Percentiles rank a stretch among this genome's conserved stretches.
phyloP scores from a whole-genome alignment of 2,888 invertebrate genomes.

The Lottia gigantea region DNA sequence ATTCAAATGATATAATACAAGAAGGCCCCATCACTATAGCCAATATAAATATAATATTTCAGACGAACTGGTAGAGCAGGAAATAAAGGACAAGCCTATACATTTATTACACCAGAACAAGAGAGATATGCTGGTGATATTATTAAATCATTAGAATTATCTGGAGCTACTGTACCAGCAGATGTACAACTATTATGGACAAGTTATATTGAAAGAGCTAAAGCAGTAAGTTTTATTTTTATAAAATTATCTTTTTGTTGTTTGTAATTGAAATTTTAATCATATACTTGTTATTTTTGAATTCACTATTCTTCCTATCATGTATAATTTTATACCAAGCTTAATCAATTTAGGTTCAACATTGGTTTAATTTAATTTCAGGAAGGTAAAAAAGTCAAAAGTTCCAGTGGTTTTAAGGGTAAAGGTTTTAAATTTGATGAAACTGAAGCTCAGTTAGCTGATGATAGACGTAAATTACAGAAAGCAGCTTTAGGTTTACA shows the following conservation, averaged over 20 bases:
- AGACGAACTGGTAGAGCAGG: conserved; percentile 78
- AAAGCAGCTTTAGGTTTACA: conserved; percentile 89
- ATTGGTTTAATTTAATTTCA: conserved; percentile 29
- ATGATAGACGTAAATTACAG: conserved; percentile 96
- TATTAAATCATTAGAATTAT: conserved; percentile 88
- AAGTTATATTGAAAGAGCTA: conserved; percentile 87
- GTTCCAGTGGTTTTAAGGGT: conserved; percentile 77
- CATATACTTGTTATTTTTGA: too few relatives aligned
- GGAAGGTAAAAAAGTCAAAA: conserved; percentile 68
- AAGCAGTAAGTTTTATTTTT: conserved; percentile 77
- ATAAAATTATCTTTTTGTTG: background rate
- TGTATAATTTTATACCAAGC: too few relatives aligned
- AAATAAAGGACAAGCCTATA: conserved; percentile 96
- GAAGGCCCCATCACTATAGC: too few relatives aligned
- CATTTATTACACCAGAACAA: conserved; percentile 95
- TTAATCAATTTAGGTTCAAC: too few relatives aligned
- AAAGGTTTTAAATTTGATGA: conserved; percentile 99
- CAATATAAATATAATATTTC: conserved; percentile 24
- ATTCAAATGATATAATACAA: too few relatives aligned
- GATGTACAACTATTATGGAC: conserved; percentile 77
- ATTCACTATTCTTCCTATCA: too few relatives aligned
- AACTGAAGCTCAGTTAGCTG: conserved; percentile 93
- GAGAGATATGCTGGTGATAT: conserved; percentile 94
- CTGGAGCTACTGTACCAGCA: conserved; percentile 81
- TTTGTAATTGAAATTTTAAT: too few relatives aligned